A percentile compares a stretch with the other conserved stretches of the same genome.
phyloP scores from a whole-genome alignment of 92 coral and sea anemone species.

The Parazoanthus swiftii region DNA sequence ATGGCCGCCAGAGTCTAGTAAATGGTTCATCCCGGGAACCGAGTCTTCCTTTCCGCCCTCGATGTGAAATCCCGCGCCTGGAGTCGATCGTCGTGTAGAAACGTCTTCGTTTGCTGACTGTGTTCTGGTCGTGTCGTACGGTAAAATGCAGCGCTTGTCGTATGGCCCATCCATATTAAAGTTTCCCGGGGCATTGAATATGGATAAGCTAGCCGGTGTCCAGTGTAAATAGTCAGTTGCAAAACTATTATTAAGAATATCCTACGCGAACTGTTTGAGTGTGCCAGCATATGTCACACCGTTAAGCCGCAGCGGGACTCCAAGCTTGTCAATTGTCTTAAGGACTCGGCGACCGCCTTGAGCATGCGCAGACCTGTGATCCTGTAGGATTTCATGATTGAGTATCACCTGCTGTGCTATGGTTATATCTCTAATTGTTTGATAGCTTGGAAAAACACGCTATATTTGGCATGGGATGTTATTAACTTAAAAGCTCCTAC shows the following conservation, averaged over 20 bases:
- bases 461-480: conserved; percentile 86
- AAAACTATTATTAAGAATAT: conserved; percentile 83
- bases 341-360: conserved; percentile 52
- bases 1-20: conserved; percentile 80
- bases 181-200: conserved; percentile 71
- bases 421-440: conserved; percentile 98
- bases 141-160: conserved; percentile 74
- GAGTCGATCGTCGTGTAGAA: conserved; percentile 56
- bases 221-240: conserved; percentile 81
- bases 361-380: conserved; percentile 87
- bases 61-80: conserved; percentile 59
- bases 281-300: conserved; percentile 96
- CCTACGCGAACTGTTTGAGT: conserved; percentile 85
- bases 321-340: conserved; percentile 77
- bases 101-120: conserved; percentile 71
- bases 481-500: conserved; percentile 62
- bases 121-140: conserved; percentile 68
- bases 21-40: conserved; percentile 85
- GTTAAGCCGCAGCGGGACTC: conserved; percentile 89
- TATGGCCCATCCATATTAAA: conserved; percentile 80
- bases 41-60: conserved; percentile 69
- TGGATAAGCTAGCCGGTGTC: conserved; percentile 73
- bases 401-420: conserved; percentile 87
- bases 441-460: conserved; percentile 98
- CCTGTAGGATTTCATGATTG: conserved; percentile 90